Evolutionary conservation across 2,113 vertebrate genomes (phyloP).

Genomic region (Spermophilus dauricus): DNA sequence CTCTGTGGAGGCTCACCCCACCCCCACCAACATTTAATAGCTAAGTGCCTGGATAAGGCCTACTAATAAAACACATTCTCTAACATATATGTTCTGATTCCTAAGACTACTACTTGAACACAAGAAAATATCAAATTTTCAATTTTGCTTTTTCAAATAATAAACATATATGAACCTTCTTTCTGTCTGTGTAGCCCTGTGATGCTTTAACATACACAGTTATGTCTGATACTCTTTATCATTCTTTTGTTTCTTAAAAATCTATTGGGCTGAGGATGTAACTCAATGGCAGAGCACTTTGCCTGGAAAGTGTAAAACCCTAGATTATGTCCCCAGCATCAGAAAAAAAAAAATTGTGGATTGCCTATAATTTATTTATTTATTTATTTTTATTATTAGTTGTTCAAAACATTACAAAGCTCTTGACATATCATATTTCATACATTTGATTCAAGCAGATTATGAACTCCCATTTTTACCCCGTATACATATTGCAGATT

Average conservation of each 20-base stretch:
- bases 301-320: background rate
- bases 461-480: too few species aligned
- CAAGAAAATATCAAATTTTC: conserved; percentile 10
- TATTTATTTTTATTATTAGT: too few species aligned
- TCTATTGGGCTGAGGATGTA: background rate
- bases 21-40: background rate
- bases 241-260: conserved; percentile 5
- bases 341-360: background rate
- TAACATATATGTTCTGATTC: background rate
- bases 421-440: too few species aligned
- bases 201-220: background rate
- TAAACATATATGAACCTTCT: background rate
- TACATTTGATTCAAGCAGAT: too few species aligned
- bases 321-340: background rate
- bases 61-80: background rate
- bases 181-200: background rate
- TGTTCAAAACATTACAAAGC: too few species aligned
- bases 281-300: background rate
- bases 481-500: too few species aligned
- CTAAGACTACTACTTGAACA: background rate
- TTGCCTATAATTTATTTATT: background rate
- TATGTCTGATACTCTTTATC: background rate
- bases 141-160: background rate
- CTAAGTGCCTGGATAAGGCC: background rate
- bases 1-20: background rate